Evolutionary conservation across 1,140 invertebrate species (phyloP).

Genomic region (Rhagoletis zephyria): DNA sequence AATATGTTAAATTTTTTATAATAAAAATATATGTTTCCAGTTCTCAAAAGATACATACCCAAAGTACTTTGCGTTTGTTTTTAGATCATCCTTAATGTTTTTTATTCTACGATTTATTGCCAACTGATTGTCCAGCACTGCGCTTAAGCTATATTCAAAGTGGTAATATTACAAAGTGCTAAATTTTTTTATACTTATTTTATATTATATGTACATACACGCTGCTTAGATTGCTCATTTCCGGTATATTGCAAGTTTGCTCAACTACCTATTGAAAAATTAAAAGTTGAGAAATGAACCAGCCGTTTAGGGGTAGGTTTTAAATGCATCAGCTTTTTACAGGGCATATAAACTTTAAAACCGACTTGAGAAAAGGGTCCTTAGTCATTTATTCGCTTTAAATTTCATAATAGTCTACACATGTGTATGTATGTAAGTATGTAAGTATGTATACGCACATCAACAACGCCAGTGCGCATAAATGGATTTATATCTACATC

Average conservation of each 20-base stretch:
- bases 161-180: not conserved
- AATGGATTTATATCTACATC: not conserved
- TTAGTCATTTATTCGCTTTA: too few species aligned
- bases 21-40: too few species aligned
- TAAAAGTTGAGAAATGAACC: too few species aligned
- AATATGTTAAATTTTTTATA: not conserved
- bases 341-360: too few species aligned
- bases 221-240: not conserved
- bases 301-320: too few species aligned
- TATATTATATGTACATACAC: not conserved
- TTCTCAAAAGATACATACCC: constrained; percentile 11
- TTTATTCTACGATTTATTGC: not conserved
- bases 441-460: constrained; percentile 25
- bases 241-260: not conserved
- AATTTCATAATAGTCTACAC: too few species aligned
- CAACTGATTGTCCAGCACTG: not conserved
- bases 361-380: too few species aligned
- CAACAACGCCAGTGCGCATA: not conserved
- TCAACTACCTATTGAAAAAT: not conserved
- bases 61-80: not conserved
- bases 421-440: not conserved
- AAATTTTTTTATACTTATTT: not conserved
- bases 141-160: not conserved
- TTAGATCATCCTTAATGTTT: not conserved
- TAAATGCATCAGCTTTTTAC: too few species aligned